Percentiles rank a stretch among this genome's conserved stretches.
phyloP scores from a whole-genome alignment of 1,140 invertebrate species.

The Lordiphosa mommai region DNA sequence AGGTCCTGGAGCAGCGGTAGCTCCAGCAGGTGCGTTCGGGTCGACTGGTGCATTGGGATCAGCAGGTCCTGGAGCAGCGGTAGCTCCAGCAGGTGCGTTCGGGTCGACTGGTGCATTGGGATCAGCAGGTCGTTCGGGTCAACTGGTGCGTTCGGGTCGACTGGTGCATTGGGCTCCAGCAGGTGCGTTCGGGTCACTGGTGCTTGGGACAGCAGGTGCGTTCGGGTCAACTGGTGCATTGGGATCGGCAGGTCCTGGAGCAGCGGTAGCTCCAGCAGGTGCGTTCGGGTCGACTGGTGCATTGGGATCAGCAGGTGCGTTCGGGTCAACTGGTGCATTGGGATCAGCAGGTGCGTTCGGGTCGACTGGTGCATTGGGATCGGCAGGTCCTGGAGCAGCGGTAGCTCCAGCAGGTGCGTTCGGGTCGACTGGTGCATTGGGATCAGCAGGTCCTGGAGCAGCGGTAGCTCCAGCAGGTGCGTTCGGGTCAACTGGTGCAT shows the following conservation, averaged over 20 bases:
- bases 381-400: neutral
- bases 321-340: neutral
- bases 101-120: conserved; percentile 13
- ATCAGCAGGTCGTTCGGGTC: conserved; percentile 14
- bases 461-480: no score
- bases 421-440: neutral
- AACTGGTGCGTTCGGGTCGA: conserved; percentile 3
- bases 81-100: neutral
- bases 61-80: neutral
- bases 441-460: no score
- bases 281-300: conserved; percentile 4
- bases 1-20: neutral
- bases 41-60: conserved; percentile 1
- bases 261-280: neutral
- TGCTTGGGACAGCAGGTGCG: conserved; percentile 1
- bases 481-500: conserved; percentile 1
- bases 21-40: conserved; percentile 1
- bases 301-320: neutral
- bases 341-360: conserved; percentile 5
- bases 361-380: conserved; percentile 8
- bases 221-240: conserved; percentile 13
- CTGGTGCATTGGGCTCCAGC: no score
- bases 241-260: neutral
- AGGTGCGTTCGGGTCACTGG: neutral
- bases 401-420: conserved; percentile 5